Evolutionary conservation across 2,888 invertebrate genomes (phyloP).

Genomic region (Epinotia ramella): DNA sequence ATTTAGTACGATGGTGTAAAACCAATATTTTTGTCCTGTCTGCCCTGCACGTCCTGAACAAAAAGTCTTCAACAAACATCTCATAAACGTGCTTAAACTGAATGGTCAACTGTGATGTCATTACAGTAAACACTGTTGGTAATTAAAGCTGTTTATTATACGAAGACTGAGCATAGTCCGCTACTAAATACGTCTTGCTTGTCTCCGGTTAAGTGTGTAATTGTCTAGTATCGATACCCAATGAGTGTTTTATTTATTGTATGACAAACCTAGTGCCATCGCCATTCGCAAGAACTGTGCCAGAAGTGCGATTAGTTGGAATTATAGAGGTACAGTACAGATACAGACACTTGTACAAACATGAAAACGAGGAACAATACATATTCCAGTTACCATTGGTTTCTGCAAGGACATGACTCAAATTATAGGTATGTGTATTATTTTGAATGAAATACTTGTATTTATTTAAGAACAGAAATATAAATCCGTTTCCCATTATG

Average conservation of each 20-base stretch:
- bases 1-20: constrained; percentile 16
- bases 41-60: constrained; percentile 25
- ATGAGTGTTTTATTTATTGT: neutral
- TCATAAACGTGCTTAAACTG: constrained; percentile 54
- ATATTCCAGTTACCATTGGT: constrained; percentile 40
- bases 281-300: constrained; percentile 32
- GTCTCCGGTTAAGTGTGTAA: neutral
- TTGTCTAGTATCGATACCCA: neutral
- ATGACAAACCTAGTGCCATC: constrained; percentile 3
- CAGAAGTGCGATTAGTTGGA: constrained; percentile 24
- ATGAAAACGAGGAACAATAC: constrained; percentile 32
- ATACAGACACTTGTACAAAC: constrained; percentile 46
- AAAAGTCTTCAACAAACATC: constrained; percentile 37
- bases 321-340: constrained; percentile 13
- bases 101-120: constrained; percentile 52
- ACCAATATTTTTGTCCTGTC: constrained; percentile 37
- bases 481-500: no score
- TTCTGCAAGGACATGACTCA: constrained; percentile 49
- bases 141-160: constrained; percentile 32
- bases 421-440: constrained; percentile 45
- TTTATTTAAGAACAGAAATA: no score
- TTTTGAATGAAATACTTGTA: neutral
- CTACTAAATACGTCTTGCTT: neutral
- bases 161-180: constrained; percentile 4
- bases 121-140: constrained; percentile 42